Evolutionary conservation across 1,140 invertebrate species (phyloP).

Genomic region (Dryas iulia): DNA sequence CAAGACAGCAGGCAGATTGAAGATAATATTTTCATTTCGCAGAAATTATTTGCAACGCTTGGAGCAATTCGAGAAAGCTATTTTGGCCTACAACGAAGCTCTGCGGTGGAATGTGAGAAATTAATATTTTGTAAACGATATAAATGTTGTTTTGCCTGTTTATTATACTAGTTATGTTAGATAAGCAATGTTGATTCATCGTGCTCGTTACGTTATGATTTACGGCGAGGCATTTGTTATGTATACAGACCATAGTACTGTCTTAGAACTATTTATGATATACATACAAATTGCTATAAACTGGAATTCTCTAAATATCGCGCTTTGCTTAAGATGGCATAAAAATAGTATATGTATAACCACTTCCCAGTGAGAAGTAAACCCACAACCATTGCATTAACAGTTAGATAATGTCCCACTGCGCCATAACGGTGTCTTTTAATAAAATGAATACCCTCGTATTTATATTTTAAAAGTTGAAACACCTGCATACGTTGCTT

Average conservation of each 20-base stretch:
- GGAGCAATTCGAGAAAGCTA: slow-evolving; percentile 71
- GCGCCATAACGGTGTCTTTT: no score
- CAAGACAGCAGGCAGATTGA: slow-evolving; percentile 10
- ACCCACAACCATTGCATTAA: not conserved
- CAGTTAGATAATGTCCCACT: not conserved
- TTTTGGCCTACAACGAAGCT: slow-evolving; percentile 69
- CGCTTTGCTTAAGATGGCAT: no score
- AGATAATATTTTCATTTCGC: slow-evolving; percentile 41
- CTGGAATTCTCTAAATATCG: no score
- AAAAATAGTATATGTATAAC: no score
- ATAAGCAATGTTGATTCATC: not conserved
- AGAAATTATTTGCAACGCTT: slow-evolving; percentile 71
- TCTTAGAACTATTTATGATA: no score
- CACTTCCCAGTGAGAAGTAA: no score
- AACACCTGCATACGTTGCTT: not conserved
- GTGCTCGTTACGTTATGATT: not conserved
- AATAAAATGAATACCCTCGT: no score
- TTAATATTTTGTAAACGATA: slow-evolving; percentile 6
- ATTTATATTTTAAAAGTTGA: not conserved
- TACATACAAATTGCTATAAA: not conserved
- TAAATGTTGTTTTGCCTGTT: not conserved
- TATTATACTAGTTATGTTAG: not conserved
- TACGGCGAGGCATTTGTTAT: not conserved
- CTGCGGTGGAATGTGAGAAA: slow-evolving; percentile 69
- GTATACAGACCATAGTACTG: not conserved